Evolutionary conservation across 1,140 invertebrate genomes (phyloP), one percentile per base, ranked within the genome.

Genomic region (Macrosteles quadrilineatus): DNA sequence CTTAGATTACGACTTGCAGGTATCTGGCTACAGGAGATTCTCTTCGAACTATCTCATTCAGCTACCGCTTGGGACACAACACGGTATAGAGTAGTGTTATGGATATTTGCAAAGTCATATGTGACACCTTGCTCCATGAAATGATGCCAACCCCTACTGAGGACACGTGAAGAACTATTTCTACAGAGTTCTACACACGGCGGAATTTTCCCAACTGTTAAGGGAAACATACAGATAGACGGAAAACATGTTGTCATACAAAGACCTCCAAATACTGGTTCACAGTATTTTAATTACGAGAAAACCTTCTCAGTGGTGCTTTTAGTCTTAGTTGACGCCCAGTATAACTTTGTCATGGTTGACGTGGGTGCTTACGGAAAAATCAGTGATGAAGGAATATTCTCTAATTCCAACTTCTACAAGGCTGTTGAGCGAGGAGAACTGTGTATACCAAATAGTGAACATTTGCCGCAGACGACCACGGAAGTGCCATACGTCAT

Each of bases 201-300:
- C 75, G 77, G 63, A 75, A 81, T 74, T 78, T 80, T 68, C 78
- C 79, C 17, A 74, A 80, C 68, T 80, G 76, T 67, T 50, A 78
- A 2, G 78, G 76, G n/a, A n/a, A n/a, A n/a, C n/a, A n/a, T n/a
- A 30, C 74, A 77, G 21, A 64, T 78, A n/a, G 78, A 78, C 67
- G 78, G 79, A 2, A 83, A 82, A 64, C 80, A 83, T 68, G 69
- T 83, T 23, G 29, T 71, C 27, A 77, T 79, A 71, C 78, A 83
- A 79, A 70, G 81, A 75, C 80, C 80, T 36, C 1, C 45, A 32
- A 73, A 76, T 30, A 75, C 72, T 57, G 80, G 81, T 36, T 70
- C 75, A n/a, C 64, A 72, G 45, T 84, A 73, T 75, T 80, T 75
- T 53, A 84, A 83, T 70, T 81, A 82, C 65, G 83, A 84, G 73